These are phyloP conservation scores for Basileuterus tristriatus DNA, from an alignment of 2,797 vertebrate species.

Conservation along the genomic window DNA sequence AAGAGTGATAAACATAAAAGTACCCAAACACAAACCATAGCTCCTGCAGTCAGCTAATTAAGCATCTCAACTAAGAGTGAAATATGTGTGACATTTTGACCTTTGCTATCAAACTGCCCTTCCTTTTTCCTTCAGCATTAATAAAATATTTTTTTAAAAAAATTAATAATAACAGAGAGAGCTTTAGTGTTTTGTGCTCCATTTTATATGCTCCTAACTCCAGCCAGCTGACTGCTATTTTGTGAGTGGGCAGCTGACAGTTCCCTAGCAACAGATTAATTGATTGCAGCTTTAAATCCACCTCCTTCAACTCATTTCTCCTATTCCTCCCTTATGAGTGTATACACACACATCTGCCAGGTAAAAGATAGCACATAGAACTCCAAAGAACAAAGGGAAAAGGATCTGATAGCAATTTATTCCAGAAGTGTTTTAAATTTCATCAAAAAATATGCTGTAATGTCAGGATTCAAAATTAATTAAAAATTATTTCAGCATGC, in stretches of 20 bases:
- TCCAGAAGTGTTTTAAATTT: not conserved
- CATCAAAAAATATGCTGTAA: not conserved
- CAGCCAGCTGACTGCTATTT: not conserved
- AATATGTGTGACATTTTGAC: not conserved
- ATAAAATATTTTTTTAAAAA: no score
- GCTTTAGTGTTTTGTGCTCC: not conserved
- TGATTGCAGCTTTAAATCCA: conserved; percentile 28
- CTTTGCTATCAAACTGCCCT: not conserved
- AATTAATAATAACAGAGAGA: not conserved
- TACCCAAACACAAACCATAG: not conserved
- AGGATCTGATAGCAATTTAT: not conserved
- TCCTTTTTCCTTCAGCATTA: not conserved
- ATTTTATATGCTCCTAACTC: not conserved
- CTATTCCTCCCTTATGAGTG: not conserved
- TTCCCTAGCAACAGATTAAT: conserved; percentile 37
- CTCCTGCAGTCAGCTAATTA: not conserved
- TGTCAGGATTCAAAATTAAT: not conserved
- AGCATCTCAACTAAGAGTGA: not conserved
- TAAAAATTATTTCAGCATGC: not conserved
- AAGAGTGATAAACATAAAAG: not conserved
- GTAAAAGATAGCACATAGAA: not conserved
- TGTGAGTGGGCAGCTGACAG: not conserved
- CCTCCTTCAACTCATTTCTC: not conserved
- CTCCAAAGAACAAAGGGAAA: not conserved
- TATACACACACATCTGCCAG: not conserved